A percentile compares a stretch with the other conserved stretches of the same genome.
Evolutionary conservation across 2,888 invertebrate species (phyloP).

Genomic region (Theristus sp.): DNA sequence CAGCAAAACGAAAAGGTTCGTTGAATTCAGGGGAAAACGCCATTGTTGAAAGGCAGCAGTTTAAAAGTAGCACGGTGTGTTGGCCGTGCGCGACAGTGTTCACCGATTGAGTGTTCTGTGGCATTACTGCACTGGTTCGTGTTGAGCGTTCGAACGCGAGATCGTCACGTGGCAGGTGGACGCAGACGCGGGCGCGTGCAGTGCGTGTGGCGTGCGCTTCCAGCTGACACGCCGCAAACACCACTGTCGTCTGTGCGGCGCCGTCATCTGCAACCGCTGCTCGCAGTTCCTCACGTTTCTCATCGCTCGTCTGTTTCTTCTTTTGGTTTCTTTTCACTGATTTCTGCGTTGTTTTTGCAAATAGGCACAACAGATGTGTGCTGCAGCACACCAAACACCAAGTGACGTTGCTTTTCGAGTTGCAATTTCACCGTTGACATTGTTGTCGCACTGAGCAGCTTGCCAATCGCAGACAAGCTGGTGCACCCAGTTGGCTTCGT

Average conservation of each 20-base stretch:
- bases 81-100: neutral
- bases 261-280: constrained; percentile 21
- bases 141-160: constrained; percentile 43
- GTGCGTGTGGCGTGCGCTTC: constrained; percentile 71
- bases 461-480: neutral
- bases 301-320: constrained; percentile 16
- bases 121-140: constrained; percentile 11
- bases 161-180: constrained; percentile 85
- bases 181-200: constrained; percentile 65
- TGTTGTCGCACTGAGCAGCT: too few relatives aligned
- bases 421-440: too few relatives aligned
- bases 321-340: too few relatives aligned
- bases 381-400: too few relatives aligned
- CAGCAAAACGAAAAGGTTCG: constrained; percentile 29
- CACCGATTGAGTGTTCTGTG: too few relatives aligned
- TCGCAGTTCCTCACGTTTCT: constrained; percentile 23
- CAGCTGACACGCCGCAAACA: constrained; percentile 55
- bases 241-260: constrained; percentile 65
- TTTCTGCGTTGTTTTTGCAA: too few relatives aligned
- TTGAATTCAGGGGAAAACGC: neutral
- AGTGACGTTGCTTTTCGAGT: too few relatives aligned
- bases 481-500: neutral
- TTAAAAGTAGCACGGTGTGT: neutral
- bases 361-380: too few relatives aligned
- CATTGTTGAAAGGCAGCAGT: neutral